Conservation (phyloP, 2,113 vertebrate species). For the Acinonyx jubatus region DNA sequence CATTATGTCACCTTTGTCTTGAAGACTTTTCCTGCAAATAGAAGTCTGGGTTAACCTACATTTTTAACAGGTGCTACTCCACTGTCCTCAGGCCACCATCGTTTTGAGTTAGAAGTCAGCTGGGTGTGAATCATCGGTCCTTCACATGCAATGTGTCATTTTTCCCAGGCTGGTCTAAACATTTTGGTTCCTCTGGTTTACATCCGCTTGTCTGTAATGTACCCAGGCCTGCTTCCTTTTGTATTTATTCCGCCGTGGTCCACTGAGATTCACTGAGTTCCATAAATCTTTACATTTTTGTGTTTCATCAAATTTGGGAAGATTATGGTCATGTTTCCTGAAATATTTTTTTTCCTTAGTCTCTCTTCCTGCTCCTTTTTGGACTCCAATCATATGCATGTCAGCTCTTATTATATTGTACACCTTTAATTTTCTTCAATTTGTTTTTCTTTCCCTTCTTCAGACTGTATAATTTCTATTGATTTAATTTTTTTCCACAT, state of each 20-base stretch:
- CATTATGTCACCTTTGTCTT: not conserved
- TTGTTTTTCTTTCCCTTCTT: not conserved
- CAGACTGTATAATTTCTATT: not conserved
- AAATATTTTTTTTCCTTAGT: not conserved
- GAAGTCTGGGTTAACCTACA: not conserved
- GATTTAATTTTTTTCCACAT: not conserved
- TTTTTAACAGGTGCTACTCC: not conserved
- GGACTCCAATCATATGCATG: not conserved
- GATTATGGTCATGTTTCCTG: not conserved
- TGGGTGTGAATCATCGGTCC: not conserved
- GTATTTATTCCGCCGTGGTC: not conserved
- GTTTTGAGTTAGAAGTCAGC: not conserved
- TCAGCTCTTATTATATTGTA: not conserved
- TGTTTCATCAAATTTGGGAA: not conserved
- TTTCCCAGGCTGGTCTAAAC: not conserved
- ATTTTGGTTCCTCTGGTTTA: no score
- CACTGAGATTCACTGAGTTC: not conserved
- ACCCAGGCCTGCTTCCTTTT: rapidly evolving
- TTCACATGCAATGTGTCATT: not conserved
- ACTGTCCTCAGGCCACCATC: no score
- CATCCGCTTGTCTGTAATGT: no score
- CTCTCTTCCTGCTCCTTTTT: not conserved
- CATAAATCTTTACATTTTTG: not conserved
- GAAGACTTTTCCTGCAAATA: not conserved
- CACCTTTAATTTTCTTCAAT: not conserved